A percentile compares a stretch with the other conserved stretches of the same genome.
Evolutionary conservation across 2,113 vertebrate species (phyloP).

Genomic region (Ctenomys sociabilis): DNA sequence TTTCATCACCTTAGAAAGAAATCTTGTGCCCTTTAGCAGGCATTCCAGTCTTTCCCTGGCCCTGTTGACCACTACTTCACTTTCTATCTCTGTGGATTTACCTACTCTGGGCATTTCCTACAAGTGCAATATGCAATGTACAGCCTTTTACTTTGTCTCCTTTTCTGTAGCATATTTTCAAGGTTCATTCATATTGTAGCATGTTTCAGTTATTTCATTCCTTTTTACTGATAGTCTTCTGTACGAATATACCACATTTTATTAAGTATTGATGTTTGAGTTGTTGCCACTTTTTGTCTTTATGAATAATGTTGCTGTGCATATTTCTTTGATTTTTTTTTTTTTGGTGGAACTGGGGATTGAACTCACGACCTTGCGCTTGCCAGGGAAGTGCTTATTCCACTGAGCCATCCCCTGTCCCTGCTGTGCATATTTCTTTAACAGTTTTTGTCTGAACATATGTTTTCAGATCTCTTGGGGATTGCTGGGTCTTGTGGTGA

Average conservation of each 20-base stretch:
- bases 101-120: slow-evolving; percentile 42
- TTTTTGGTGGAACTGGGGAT: too few species aligned
- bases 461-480: slow-evolving; percentile 52
- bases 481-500: background rate
- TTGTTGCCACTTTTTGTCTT: slow-evolving; percentile 12
- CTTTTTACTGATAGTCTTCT: slow-evolving; percentile 40
- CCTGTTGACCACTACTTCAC: background rate
- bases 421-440: slow-evolving; percentile 29
- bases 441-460: slow-evolving; percentile 40
- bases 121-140: slow-evolving; percentile 16
- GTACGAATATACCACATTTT: slow-evolving; percentile 22
- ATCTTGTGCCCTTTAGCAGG: background rate
- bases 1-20: slow-evolving; percentile 62
- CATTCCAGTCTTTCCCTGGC: background rate
- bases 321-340: slow-evolving; percentile 44
- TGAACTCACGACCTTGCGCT: too few species aligned
- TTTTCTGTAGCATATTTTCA: slow-evolving; percentile 41
- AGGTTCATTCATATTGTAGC: slow-evolving; percentile 29
- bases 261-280: background rate
- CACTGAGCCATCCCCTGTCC: too few species aligned
- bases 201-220: slow-evolving; percentile 35
- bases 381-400: too few species aligned
- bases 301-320: slow-evolving; percentile 29
- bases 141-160: slow-evolving; percentile 9
- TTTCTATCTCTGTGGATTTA: slow-evolving; percentile 14